phyloP scores from a whole-genome alignment of 2,113 vertebrate species.

The Elgaria multicarinata region DNA sequence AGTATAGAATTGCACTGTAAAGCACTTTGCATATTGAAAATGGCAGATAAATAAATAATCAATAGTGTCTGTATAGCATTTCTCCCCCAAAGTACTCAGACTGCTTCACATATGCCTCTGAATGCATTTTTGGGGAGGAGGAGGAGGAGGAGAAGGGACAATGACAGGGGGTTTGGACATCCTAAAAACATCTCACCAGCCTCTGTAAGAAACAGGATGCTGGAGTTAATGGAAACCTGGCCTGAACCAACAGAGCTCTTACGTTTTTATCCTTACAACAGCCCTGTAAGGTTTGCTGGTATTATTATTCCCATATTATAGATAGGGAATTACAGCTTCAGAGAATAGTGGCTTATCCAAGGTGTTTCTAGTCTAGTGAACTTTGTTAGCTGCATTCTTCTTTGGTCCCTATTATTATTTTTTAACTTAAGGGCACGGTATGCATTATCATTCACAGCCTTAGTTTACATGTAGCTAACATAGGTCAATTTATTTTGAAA shows the following conservation, averaged over 20 bases:
- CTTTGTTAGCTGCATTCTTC: slow-evolving; percentile 43
- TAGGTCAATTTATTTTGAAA: slow-evolving; percentile 84
- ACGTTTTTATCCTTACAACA: background rate
- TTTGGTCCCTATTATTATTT: slow-evolving; percentile 8
- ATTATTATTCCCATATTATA: background rate
- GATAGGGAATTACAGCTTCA: background rate
- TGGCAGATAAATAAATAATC: background rate
- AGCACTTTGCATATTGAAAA: background rate
- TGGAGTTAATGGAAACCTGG: background rate
- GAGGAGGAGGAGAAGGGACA: no score
- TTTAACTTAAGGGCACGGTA: slow-evolving; percentile 69
- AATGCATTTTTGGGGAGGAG: no score
- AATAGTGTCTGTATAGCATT: background rate
- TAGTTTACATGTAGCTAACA: slow-evolving; percentile 79
- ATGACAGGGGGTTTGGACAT: no score
- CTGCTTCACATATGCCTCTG: background rate
- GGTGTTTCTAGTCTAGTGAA: background rate
- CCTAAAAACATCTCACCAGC: background rate
- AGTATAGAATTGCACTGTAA: background rate
- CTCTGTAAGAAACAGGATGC: background rate
- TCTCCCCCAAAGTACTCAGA: no score
- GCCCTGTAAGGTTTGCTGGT: background rate
- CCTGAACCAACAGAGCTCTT: background rate
- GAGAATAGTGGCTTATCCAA: background rate
- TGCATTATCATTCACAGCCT: slow-evolving; percentile 77